phyloP scores from a whole-genome alignment of 2,888 invertebrate genomes.

The Branchipolynoe longqiensis region DNA sequence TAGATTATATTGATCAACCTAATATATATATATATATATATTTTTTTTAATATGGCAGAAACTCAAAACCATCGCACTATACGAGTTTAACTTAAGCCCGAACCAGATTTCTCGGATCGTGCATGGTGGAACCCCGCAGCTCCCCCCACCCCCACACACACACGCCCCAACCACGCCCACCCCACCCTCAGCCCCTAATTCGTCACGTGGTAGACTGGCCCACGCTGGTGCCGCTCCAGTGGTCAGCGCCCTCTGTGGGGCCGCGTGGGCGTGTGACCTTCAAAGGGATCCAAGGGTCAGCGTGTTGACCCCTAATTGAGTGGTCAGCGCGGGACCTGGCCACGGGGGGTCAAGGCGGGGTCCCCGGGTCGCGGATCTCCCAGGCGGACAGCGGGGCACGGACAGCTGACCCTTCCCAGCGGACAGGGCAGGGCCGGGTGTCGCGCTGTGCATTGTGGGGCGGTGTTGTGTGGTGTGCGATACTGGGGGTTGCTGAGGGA shows the following conservation, averaged over 20 bases:
- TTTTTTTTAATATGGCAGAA: too few relatives aligned
- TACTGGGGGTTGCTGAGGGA: too few relatives aligned
- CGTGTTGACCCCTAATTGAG: constrained; percentile 35
- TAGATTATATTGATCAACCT: too few relatives aligned
- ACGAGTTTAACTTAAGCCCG: too few relatives aligned
- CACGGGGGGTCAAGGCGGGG: constrained; percentile 4
- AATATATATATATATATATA: too few relatives aligned
- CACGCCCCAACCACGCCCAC: too few relatives aligned
- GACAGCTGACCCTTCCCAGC: constrained; percentile 44
- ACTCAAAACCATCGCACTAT: too few relatives aligned
- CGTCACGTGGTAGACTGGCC: background rate
- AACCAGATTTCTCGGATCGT: too few relatives aligned
- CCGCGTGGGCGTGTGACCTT: constrained; percentile 19
- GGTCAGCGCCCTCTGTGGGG: background rate
- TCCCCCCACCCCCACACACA: too few relatives aligned
- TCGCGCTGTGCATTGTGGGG: constrained; percentile 15
- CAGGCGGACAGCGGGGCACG: background rate
- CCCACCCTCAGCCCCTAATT: background rate
- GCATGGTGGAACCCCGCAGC: too few relatives aligned
- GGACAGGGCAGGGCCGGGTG: background rate
- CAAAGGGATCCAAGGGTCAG: constrained; percentile 31
- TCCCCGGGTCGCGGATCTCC: constrained; percentile 15
- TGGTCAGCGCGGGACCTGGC: constrained; percentile 6
- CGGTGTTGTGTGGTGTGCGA: too few relatives aligned
- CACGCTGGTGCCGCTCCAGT: background rate